A percentile compares a stretch with the other conserved stretches of the same genome.
phyloP scores from a whole-genome alignment of 2,797 vertebrate genomes.

The Euthynnus affinis region DNA sequence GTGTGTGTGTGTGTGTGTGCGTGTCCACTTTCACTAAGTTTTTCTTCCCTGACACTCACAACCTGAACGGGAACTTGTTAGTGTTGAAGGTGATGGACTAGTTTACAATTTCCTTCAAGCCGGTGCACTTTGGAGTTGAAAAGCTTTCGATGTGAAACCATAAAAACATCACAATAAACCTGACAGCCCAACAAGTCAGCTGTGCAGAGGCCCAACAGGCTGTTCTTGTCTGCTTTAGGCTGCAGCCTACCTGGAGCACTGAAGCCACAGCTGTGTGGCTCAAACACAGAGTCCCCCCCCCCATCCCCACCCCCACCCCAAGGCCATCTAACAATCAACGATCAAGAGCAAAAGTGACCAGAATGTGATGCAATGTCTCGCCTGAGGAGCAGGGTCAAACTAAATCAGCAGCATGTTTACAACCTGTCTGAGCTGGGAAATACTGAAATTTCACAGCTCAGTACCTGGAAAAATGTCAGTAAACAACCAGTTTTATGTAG shows the following conservation, averaged over 20 bases:
- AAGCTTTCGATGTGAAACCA: conserved; percentile 34
- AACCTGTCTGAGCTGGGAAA: not conserved
- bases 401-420: not conserved
- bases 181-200: conserved; percentile 44
- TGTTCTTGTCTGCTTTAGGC: conserved; percentile 32
- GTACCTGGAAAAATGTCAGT: not conserved
- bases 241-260: conserved; percentile 12
- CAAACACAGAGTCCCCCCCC: conserved; percentile 14
- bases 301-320: no score
- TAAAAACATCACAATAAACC: conserved; percentile 32
- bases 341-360: conserved; percentile 22
- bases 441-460: not conserved
- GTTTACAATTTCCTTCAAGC: conserved; percentile 43
- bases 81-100: conserved; percentile 44
- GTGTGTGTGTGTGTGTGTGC: not conserved
- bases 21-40: not conserved
- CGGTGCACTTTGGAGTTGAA: conserved; percentile 26
- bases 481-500: not conserved
- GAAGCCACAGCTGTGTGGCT: conserved; percentile 7
- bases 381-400: not conserved
- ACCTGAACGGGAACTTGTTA: conserved; percentile 37
- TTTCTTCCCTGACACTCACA: conserved; percentile 7
- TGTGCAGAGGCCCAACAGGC: conserved; percentile 22
- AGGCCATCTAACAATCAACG: conserved; percentile 20
- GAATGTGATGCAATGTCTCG: not conserved